Conservation (phyloP, 2,113 vertebrate genomes). For the Rhea americana region DNA sequence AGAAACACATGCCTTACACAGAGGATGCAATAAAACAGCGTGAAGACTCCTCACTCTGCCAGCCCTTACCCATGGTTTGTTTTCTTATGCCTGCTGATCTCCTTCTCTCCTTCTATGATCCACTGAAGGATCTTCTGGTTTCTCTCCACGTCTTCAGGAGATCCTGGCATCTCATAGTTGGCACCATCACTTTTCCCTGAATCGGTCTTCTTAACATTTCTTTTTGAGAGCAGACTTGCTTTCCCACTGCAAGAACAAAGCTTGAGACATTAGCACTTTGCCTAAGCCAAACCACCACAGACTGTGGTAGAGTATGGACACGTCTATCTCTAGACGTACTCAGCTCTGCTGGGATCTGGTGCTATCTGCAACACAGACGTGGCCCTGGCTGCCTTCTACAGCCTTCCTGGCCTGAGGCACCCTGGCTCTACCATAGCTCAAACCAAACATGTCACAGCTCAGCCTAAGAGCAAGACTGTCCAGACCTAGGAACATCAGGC, state of each 20-base stretch:
- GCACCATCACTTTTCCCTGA: slow-evolving; percentile 76
- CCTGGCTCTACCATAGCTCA: background rate
- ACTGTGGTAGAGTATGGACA: background rate
- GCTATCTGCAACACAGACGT: background rate
- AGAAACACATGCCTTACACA: background rate
- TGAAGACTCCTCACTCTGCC: background rate
- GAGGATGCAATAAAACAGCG: background rate
- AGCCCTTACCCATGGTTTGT: slow-evolving; percentile 84
- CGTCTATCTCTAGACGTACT: background rate
- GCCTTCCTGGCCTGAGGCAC: background rate
- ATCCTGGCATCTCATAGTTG: slow-evolving; percentile 79
- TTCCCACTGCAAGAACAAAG: slow-evolving; percentile 82
- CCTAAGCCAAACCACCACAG: background rate
- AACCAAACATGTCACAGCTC: background rate
- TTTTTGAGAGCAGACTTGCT: slow-evolving; percentile 80
- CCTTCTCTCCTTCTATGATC: slow-evolving; percentile 96
- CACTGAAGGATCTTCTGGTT: slow-evolving; percentile 97
- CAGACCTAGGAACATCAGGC: background rate
- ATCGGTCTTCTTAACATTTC: slow-evolving; percentile 86
- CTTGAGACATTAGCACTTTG: slow-evolving; percentile 11
- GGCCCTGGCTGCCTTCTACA: background rate
- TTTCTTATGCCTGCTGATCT: slow-evolving; percentile 88
- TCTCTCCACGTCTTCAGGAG: slow-evolving; percentile 86
- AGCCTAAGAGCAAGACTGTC: background rate
- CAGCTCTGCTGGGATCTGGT: background rate